Evolutionary conservation across 1,140 invertebrate genomes (phyloP).

Genomic region (Sinonovacula constricta): DNA sequence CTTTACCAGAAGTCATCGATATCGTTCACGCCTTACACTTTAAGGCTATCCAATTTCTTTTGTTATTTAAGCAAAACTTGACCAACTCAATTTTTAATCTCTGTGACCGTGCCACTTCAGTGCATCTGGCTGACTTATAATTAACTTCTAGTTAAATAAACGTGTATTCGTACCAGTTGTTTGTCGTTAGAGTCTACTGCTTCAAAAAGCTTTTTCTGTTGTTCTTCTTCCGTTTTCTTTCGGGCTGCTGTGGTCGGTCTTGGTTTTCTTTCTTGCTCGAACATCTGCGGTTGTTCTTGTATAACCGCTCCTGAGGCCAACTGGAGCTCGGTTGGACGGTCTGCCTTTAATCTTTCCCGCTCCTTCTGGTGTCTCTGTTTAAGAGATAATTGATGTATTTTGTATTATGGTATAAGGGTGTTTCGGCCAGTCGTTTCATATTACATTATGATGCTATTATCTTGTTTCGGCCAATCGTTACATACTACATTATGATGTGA

Average conservation of each 20-base stretch:
- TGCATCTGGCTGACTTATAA: too few relatives aligned
- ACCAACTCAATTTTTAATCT: background rate
- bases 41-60: too few relatives aligned
- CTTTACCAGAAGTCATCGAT: background rate
- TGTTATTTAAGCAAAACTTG: too few relatives aligned
- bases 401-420: background rate
- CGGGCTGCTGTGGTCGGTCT: slow-evolving; percentile 10
- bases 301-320: background rate
- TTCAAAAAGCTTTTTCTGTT: slow-evolving; percentile 37
- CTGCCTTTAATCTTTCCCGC: background rate
- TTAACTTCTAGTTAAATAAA: background rate
- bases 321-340: background rate
- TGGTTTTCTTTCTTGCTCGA: background rate
- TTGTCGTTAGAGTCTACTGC: slow-evolving; percentile 16
- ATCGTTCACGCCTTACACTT: too few relatives aligned
- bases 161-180: background rate
- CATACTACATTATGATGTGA: too few relatives aligned
- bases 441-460: too few relatives aligned
- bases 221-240: slow-evolving; percentile 33
- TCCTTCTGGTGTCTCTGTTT: background rate
- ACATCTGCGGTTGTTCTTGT: slow-evolving; percentile 2
- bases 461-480: too few relatives aligned
- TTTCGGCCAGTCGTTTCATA: background rate
- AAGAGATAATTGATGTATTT: background rate
- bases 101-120: background rate